Evolutionary conservation across 2,113 vertebrate species (phyloP).

Genomic region (Hippocampus zosterae): DNA sequence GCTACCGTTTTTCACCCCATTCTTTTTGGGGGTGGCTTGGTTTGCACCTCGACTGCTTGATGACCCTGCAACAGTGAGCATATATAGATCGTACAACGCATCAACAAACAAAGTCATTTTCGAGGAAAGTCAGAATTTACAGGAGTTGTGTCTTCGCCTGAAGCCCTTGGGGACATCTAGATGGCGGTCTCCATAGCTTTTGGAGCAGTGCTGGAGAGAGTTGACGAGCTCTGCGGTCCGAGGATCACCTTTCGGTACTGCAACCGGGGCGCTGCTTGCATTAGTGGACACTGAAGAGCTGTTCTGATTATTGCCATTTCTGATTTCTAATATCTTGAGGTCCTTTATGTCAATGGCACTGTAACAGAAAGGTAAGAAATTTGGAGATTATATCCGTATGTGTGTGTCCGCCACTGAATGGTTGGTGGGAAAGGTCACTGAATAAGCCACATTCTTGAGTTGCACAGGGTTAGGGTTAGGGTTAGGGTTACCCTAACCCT

Average conservation of each 20-base stretch:
- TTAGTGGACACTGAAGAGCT: conserved; percentile 54
- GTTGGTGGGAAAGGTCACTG: too few relatives aligned
- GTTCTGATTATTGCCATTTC: conserved; percentile 69
- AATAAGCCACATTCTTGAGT: too few relatives aligned
- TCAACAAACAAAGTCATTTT: not conserved
- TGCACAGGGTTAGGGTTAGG: too few relatives aligned
- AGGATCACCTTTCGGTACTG: conserved; percentile 80
- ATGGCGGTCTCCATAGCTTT: conserved; percentile 89
- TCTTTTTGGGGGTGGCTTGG: conserved; percentile 93
- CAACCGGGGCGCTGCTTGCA: conserved; percentile 76
- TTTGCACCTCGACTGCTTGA: conserved; percentile 87
- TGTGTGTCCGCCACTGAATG: too few relatives aligned
- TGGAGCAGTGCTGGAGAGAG: conserved; percentile 83
- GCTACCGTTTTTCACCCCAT: conserved; percentile 84
- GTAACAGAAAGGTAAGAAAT: not conserved
- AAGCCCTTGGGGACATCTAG: conserved; percentile 83
- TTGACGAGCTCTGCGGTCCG: conserved; percentile 57
- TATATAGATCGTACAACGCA: not conserved
- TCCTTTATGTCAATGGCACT: conserved; percentile 97
- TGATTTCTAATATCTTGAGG: conserved; percentile 87
- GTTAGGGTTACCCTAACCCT: too few relatives aligned
- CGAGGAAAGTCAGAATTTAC: conserved; percentile 53
- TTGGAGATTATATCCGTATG: not conserved
- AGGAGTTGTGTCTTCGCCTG: conserved; percentile 91
- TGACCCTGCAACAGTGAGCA: conserved; percentile 77